These are phyloP conservation scores for Falco rusticolus DNA, from an alignment of 2,797 vertebrate species.

Conservation along the genomic window DNA sequence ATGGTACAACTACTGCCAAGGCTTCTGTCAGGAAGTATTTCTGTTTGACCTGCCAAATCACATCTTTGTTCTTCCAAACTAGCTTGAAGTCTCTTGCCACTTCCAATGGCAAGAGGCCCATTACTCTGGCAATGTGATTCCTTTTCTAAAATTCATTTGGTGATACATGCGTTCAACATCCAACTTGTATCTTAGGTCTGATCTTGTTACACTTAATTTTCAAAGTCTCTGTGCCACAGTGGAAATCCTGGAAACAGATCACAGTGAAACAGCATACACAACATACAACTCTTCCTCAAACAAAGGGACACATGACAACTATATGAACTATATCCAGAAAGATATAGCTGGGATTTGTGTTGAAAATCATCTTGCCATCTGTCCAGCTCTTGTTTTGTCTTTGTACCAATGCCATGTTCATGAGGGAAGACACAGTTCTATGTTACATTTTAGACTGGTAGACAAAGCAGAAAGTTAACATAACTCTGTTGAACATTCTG, in stretches of 20 bases:
- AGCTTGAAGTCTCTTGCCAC: neutral
- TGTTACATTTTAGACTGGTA: neutral
- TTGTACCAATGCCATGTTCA: neutral
- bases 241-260: neutral
- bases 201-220: neutral
- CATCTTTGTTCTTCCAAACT: neutral
- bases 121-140: neutral
- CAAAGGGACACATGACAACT: neutral
- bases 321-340: neutral
- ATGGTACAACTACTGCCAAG: neutral
- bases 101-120: neutral
- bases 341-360: neutral
- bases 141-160: neutral
- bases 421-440: neutral
- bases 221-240: neutral
- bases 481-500: neutral
- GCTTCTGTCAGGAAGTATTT: slow-evolving; percentile 21
- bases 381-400: neutral
- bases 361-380: neutral
- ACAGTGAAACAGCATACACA: neutral
- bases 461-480: neutral
- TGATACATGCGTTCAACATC: neutral
- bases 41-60: neutral
- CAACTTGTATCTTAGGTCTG: neutral
- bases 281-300: neutral